phyloP scores from a whole-genome alignment of 2,888 invertebrate genomes.

The Drosophila birchii region DNA sequence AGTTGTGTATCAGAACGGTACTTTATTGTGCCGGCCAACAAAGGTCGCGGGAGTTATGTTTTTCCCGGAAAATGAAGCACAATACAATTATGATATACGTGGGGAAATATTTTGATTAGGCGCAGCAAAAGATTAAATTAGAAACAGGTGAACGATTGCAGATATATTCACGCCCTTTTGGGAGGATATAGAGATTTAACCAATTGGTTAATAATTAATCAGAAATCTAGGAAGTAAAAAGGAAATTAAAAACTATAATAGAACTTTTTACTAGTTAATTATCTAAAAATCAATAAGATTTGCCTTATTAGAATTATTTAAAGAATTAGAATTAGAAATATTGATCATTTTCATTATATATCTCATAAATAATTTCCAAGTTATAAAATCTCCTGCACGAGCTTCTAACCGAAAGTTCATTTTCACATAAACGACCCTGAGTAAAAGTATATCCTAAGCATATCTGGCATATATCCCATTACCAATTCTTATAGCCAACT shows the following conservation, averaged over 20 bases:
- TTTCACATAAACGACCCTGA: slow-evolving; percentile 21
- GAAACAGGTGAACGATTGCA: slow-evolving; percentile 1
- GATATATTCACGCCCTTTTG: slow-evolving; percentile 47
- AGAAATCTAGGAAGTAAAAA: background rate
- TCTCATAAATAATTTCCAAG: background rate
- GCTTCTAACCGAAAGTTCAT: background rate
- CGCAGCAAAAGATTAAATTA: background rate
- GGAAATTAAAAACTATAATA: background rate
- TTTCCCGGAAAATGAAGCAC: slow-evolving; percentile 47
- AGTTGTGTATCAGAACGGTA: slow-evolving; percentile 60
- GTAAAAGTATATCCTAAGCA: background rate
- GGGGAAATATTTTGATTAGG: slow-evolving; percentile 76
- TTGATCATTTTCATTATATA: background rate
- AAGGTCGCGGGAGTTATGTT: slow-evolving; percentile 39
- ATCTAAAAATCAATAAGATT: background rate
- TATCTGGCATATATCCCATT: slow-evolving; percentile 24
- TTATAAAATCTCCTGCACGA: background rate
- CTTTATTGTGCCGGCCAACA: slow-evolving; percentile 61
- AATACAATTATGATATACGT: slow-evolving; percentile 70
- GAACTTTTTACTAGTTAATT: background rate
- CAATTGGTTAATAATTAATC: background rate
- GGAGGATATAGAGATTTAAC: background rate
- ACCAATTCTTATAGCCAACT: slow-evolving; percentile 23
- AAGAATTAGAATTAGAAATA: too few species aligned
- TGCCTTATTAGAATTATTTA: background rate